Evolutionary conservation across 1,140 invertebrate genomes (phyloP).

Genomic region (Plutomurus gul): DNA sequence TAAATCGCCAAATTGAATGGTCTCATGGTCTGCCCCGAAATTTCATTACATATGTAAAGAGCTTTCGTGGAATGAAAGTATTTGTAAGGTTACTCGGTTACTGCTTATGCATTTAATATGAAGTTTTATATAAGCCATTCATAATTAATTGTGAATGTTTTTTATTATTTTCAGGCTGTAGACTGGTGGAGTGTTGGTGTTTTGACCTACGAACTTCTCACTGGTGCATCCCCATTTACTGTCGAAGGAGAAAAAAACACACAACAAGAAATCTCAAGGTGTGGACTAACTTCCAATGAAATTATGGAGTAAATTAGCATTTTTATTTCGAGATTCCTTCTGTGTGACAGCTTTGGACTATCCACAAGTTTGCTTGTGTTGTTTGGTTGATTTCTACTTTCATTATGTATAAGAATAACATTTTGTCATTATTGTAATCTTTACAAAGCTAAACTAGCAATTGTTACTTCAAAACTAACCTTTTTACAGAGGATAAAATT

Average conservation of each 20-base stretch:
- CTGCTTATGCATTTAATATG: no score
- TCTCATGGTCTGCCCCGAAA: no score
- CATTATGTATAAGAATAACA: background rate
- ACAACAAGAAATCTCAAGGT: slow-evolving; percentile 89
- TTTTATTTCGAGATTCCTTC: background rate
- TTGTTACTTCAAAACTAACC: no score
- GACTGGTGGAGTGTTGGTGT: slow-evolving; percentile 99
- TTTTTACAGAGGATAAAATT: no score
- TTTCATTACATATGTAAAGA: no score
- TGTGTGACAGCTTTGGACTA: background rate
- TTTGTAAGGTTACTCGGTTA: no score
- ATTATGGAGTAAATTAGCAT: slow-evolving; percentile 14
- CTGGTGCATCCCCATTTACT: slow-evolving; percentile 95
- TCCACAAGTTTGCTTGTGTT: background rate
- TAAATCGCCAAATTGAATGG: no score
- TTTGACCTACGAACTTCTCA: slow-evolving; percentile 93
- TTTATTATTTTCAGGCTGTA: slow-evolving; percentile 71
- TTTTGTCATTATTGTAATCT: no score
- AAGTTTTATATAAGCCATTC: background rate
- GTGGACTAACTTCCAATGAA: slow-evolving; percentile 49
- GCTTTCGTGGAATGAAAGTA: no score
- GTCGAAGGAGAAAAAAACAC: slow-evolving; percentile 89
- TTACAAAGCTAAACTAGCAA: no score
- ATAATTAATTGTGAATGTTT: background rate
- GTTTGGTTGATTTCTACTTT: background rate